A percentile compares a stretch with the other conserved stretches of the same genome.
phyloP scores from a whole-genome alignment of 1,140 invertebrate species.

The Eriocheir sinensis region DNA sequence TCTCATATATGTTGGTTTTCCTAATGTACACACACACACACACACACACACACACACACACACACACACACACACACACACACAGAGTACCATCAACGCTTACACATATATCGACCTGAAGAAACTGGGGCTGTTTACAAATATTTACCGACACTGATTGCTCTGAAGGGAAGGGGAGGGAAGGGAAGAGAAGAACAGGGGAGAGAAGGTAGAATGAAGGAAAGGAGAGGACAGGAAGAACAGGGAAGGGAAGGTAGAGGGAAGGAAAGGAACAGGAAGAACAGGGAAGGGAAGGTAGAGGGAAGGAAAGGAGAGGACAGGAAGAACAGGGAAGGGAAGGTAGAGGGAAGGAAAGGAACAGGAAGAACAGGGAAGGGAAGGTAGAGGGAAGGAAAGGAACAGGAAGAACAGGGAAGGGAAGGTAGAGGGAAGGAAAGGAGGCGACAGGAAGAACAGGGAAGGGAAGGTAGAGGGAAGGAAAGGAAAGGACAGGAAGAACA shows the following conservation, averaged over 20 bases:
- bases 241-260: too few species aligned
- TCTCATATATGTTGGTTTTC: neutral
- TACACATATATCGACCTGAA: neutral
- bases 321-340: too few species aligned
- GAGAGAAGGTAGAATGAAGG: too few species aligned
- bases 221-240: neutral
- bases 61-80: conserved; percentile 5
- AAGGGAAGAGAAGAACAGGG: too few species aligned
- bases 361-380: too few species aligned
- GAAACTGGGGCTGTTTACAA: neutral
- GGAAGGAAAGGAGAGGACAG: neutral
- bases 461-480: neutral
- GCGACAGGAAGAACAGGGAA: neutral
- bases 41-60: neutral
- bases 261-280: neutral
- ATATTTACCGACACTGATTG: neutral
- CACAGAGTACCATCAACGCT: neutral
- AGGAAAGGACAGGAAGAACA: too few species aligned
- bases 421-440: neutral
- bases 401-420: neutral
- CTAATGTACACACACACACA: neutral
- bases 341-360: too few species aligned
- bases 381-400: neutral
- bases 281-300: neutral
- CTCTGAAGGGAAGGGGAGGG: neutral